These are phyloP conservation scores for Halyomorpha halys DNA, from an alignment of 1,140 invertebrate species.

Conservation along the genomic window DNA sequence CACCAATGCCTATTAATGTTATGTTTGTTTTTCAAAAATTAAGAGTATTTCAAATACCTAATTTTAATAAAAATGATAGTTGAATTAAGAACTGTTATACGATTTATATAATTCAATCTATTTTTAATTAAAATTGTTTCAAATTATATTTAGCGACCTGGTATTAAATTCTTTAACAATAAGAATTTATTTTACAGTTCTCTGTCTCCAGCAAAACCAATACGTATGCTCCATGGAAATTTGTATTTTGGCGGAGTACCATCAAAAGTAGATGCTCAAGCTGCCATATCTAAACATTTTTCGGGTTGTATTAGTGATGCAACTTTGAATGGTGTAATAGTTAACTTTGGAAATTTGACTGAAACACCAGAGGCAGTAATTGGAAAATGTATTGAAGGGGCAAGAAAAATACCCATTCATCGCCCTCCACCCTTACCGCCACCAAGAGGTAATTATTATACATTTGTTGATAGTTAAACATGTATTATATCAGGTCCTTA, in stretches of 20 bases:
- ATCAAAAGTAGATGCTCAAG: slow-evolving; percentile 39
- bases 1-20: too few relatives aligned
- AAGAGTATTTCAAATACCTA: too few relatives aligned
- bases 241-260: slow-evolving; percentile 82
- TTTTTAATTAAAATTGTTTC: too few relatives aligned
- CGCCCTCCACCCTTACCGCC: background rate
- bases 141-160: too few relatives aligned
- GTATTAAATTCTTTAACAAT: too few relatives aligned
- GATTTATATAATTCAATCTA: too few relatives aligned
- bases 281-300: slow-evolving; percentile 46
- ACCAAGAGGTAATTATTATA: background rate
- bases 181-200: slow-evolving; percentile 35
- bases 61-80: too few relatives aligned
- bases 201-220: slow-evolving; percentile 43
- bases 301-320: slow-evolving; percentile 79
- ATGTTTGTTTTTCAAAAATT: too few relatives aligned
- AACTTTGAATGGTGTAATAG: slow-evolving; percentile 65
- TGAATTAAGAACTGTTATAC: too few relatives aligned
- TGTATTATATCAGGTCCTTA: too few relatives aligned
- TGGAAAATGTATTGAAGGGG: slow-evolving; percentile 47
- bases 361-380: slow-evolving; percentile 53
- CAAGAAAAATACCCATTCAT: slow-evolving; percentile 24
- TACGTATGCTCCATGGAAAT: slow-evolving; percentile 50
- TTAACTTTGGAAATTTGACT: slow-evolving; percentile 67
- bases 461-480: too few relatives aligned